These are phyloP conservation scores for Ceratina australensis DNA, from an alignment of 1,140 invertebrate genomes.

Conservation along the genomic window DNA sequence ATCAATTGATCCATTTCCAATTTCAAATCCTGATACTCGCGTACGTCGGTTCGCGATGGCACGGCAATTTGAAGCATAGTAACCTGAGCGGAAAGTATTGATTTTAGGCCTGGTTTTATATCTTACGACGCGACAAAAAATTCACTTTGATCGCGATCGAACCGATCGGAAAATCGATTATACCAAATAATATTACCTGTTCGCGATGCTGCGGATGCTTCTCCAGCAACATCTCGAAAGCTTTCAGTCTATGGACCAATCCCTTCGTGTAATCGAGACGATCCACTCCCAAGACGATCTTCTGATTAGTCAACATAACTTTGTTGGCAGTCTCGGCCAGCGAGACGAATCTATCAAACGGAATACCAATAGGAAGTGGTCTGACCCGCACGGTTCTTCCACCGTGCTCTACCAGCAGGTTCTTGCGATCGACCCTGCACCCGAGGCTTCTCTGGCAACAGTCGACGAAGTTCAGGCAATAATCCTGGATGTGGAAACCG, in stretches of 20 bases:
- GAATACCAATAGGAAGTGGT: constrained; percentile 92
- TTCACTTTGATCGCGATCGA: too few species aligned
- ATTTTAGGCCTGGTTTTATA: background rate
- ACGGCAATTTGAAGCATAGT: constrained; percentile 92
- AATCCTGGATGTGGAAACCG: constrained; percentile 94
- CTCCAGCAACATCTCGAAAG: constrained; percentile 91
- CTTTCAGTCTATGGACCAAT: constrained; percentile 89
- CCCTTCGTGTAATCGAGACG: constrained; percentile 96
- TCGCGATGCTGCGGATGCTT: constrained; percentile 93
- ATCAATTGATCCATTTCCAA: constrained; percentile 95
- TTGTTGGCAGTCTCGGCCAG: constrained; percentile 89
- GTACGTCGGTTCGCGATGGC: constrained; percentile 93
- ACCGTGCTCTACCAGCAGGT: constrained; percentile 92
- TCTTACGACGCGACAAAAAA: too few species aligned
- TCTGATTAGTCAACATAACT: constrained; percentile 85
- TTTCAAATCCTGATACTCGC: constrained; percentile 94
- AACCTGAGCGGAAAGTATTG: constrained; percentile 69
- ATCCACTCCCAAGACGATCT: constrained; percentile 92
- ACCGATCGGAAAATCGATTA: too few species aligned
- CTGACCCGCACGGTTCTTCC: constrained; percentile 90
- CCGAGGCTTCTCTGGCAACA: constrained; percentile 93
- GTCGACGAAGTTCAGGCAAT: constrained; percentile 95
- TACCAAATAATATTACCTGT: constrained; percentile 80
- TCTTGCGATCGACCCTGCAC: constrained; percentile 92
- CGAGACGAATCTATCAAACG: constrained; percentile 91